Evolutionary conservation across 2,888 invertebrate genomes (phyloP).

Genomic region (Tuta absoluta): DNA sequence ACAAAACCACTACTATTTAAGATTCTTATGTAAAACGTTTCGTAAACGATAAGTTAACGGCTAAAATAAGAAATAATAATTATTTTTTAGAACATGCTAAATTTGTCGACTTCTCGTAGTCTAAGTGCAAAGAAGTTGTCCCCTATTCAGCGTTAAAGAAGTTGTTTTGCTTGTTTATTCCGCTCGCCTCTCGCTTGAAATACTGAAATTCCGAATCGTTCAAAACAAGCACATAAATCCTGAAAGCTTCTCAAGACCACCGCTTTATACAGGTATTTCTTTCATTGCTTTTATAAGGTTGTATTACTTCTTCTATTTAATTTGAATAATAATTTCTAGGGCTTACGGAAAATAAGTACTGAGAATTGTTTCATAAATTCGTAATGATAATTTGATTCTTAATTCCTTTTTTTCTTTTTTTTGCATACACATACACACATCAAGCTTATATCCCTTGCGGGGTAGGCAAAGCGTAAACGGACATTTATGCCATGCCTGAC

Average conservation of each 20-base stretch:
- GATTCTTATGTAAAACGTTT: no score
- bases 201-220: conserved; percentile 14
- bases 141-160: not conserved
- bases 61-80: not conserved
- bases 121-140: not conserved
- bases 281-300: not conserved
- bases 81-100: not conserved
- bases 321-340: not conserved
- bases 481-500: no score
- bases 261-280: not conserved
- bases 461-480: no score
- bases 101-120: not conserved
- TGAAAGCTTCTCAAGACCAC: not conserved
- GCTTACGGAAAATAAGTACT: no score
- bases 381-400: no score
- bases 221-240: conserved; percentile 9
- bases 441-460: no score
- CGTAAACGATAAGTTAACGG: not conserved
- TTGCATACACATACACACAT: no score
- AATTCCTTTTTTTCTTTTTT: no score
- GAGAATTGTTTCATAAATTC: no score
- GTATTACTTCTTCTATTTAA: not conserved
- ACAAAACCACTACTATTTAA: no score
- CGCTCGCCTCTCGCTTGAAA: not conserved
- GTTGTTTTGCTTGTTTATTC: conserved; percentile 6